Conservation (phyloP, 2,888 invertebrate genomes). For the Gymnoscelis rufifasciata region DNA sequence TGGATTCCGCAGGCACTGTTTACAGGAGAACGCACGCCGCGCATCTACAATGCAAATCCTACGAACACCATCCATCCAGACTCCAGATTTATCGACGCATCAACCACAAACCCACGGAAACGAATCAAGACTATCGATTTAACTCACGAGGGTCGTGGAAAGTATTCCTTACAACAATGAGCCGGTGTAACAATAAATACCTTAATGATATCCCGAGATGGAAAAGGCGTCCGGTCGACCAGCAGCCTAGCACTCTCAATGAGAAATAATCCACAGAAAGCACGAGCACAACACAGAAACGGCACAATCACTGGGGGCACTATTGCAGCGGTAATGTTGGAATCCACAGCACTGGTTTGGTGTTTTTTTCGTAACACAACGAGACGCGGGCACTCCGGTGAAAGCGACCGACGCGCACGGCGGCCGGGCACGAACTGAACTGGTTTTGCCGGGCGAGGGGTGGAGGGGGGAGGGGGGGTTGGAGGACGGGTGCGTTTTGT, state of each 20-base stretch:
- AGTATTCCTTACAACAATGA: constrained; percentile 78
- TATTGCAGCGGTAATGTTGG: constrained; percentile 40
- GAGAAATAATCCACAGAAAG: constrained; percentile 72
- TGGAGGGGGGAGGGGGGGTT: constrained; percentile 46
- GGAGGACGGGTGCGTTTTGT: constrained; percentile 65
- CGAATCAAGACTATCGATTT: constrained; percentile 68
- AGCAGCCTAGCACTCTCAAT: constrained; percentile 68
- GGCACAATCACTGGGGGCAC: constrained; percentile 72
- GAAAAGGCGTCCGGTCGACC: constrained; percentile 71
- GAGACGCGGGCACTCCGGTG: constrained; percentile 44
- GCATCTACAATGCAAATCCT: constrained; percentile 73
- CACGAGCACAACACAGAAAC: constrained; percentile 63
- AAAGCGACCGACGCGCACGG: constrained; percentile 65
- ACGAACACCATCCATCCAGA: constrained; percentile 52
- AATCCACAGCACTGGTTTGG: constrained; percentile 74
- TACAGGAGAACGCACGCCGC: constrained; percentile 54
- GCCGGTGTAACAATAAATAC: constrained; percentile 78
- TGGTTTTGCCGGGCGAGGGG: constrained; percentile 62
- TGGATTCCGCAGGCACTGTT: constrained; percentile 39
- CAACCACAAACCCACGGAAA: constrained; percentile 44
- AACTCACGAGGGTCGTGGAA: constrained; percentile 67
- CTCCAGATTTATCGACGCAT: constrained; percentile 58
- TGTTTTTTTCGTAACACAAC: constrained; percentile 70
- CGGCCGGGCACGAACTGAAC: constrained; percentile 76
- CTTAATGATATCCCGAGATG: constrained; percentile 79